Base-by-base conservation (phyloP, 1,140 invertebrate species). In the Aphaenogaster ashmeadi region DNA sequence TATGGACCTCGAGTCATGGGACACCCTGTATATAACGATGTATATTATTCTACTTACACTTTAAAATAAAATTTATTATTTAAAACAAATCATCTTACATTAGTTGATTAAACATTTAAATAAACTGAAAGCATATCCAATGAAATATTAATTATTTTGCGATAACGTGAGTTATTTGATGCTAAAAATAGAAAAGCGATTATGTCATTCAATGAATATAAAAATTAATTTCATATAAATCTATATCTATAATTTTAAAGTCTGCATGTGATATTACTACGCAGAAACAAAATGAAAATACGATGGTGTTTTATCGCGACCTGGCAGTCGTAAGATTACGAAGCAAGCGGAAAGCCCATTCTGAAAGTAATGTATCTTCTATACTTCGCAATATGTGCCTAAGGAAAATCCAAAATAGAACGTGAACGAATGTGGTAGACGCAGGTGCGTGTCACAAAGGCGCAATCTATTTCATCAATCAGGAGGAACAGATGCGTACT, bases 401-500 rank as follows among this genome's bases (percentile, higher is more conserved):
- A 66, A 87, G 78, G 75, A 71, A 78, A 72, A 87, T 69, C 44
- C 50, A 83, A 85, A 89, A 91, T 75, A 77, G 90, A 89, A 77
- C 60, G 85, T 36, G 69, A 41, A 83, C 62, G 80, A 41, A 86
- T 58, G 18, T n/a, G 74, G 79, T 74, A 86, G 77, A 88, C 94
- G 60, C 94, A 94, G 94, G 93, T 94, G 94, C 84, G 84, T 93
- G 89, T 93, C 92, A 88, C 85, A 77, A 79, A 88, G 87, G 90
- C 91, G 91, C 93, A 94, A 94, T 94, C 91, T 93, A 92, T 91
- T 84, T 89, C 92, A 93, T 94, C 94, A 94, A 94, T 94, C 93
- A 93, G 90, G 87, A 91, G 88, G 87, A 93, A 92, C 93, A 94
- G 94, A 94, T 94, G 93, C 88, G 92, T 86, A 87, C 87, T 44